Evolutionary conservation across 2,888 invertebrate genomes (phyloP).

Genomic region (Altica lythri): DNA sequence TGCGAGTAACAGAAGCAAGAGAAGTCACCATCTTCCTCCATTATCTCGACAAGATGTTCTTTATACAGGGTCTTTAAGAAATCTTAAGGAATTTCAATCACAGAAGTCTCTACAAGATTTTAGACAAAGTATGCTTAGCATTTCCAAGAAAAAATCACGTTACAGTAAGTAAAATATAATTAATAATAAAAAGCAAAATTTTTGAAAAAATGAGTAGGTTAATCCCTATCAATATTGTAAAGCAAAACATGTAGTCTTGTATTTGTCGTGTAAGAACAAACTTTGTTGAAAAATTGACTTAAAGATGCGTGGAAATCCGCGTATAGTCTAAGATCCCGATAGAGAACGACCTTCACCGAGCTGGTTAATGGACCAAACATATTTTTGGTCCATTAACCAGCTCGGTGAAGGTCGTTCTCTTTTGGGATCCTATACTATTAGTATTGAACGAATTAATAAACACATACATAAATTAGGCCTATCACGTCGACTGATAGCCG

Average conservation of each 20-base stretch:
- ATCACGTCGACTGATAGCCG: not conserved
- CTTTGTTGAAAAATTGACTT: not conserved
- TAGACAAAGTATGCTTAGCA: conserved; percentile 86
- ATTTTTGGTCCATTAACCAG: too few species aligned
- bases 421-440: not conserved
- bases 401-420: too few species aligned
- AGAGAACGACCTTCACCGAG: too few species aligned
- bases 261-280: not conserved
- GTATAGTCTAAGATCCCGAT: too few species aligned
- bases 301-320: too few species aligned
- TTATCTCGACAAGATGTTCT: conserved; percentile 95
- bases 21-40: conserved; percentile 76
- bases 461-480: not conserved
- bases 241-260: not conserved
- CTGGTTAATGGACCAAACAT: too few species aligned
- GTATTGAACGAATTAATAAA: not conserved
- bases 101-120: conserved; percentile 90
- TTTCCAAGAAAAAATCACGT: conserved; percentile 63
- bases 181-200: too few species aligned
- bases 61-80: conserved; percentile 92
- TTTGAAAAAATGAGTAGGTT: not conserved
- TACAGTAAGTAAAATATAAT: conserved; percentile 19
- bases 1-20: conserved; percentile 40
- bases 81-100: conserved; percentile 91
- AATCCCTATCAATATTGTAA: not conserved